Percentiles rank a stretch among this genome's conserved stretches.
Evolutionary conservation across 2,113 vertebrate genomes (phyloP).

Genomic region (Poeciliopsis prolifica): DNA sequence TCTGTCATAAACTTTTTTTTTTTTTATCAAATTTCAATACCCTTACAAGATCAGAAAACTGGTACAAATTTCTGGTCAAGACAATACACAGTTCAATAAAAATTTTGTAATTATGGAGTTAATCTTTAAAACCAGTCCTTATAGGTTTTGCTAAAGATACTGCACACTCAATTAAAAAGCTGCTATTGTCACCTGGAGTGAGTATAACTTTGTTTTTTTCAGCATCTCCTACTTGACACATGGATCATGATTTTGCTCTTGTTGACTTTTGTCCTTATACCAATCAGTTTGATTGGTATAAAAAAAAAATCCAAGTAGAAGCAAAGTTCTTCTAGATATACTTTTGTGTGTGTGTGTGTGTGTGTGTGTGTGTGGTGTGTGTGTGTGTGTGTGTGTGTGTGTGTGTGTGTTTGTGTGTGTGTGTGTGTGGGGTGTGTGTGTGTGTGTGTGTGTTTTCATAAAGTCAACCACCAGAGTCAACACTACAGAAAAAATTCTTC

Average conservation of each 20-base stretch:
- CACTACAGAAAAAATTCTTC: slow-evolving; percentile 39
- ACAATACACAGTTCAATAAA: background rate
- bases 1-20: background rate
- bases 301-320: too few species aligned
- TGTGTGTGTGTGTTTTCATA: slow-evolving; percentile 2
- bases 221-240: background rate
- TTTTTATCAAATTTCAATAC: background rate
- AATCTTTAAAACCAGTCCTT: too few species aligned
- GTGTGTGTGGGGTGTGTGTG: too few species aligned
- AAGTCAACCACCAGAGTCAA: slow-evolving; percentile 1
- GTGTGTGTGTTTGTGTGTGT: background rate
- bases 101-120: background rate
- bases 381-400: background rate
- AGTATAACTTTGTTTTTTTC: background rate
- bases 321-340: background rate
- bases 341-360: background rate
- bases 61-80: too few species aligned
- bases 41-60: background rate
- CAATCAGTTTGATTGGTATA: background rate
- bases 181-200: background rate
- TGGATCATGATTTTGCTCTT: background rate
- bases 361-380: background rate
- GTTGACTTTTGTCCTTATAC: background rate
- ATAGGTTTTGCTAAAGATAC: too few species aligned
- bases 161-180: background rate